Conservation (phyloP, 2,888 invertebrate species). For the Blastobasis adustella region DNA sequence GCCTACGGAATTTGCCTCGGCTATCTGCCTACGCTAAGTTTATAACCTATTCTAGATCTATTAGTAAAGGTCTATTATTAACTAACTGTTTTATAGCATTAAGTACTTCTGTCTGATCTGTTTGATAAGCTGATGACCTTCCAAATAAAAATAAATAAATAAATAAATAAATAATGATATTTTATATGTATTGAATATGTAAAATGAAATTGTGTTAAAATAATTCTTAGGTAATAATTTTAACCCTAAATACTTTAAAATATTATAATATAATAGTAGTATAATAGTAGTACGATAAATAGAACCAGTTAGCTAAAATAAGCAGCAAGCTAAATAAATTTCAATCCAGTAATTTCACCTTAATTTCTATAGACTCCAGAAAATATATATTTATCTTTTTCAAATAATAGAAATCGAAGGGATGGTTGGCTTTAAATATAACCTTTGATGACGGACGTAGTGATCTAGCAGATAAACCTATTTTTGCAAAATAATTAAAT, state of each 20-base stretch:
- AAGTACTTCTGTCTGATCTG: too few species aligned
- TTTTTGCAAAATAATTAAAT: neutral
- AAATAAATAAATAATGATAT: too few species aligned
- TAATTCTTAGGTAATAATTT: neutral
- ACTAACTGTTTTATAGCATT: too few species aligned
- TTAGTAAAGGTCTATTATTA: too few species aligned
- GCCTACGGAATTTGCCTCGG: too few species aligned
- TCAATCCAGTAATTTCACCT: neutral
- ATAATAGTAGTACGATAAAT: neutral
- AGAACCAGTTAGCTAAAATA: neutral
- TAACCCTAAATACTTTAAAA: neutral
- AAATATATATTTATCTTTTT: neutral
- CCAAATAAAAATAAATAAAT: too few species aligned
- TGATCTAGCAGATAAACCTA: too few species aligned
- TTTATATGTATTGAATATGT: too few species aligned
- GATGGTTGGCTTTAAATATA: slow-evolving; percentile 4
- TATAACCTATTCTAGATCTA: too few species aligned
- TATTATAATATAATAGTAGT: too few species aligned
- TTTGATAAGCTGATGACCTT: too few species aligned
- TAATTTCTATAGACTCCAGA: neutral
- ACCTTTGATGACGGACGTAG: neutral
- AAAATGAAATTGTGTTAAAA: neutral
- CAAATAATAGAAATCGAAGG: slow-evolving; percentile 6
- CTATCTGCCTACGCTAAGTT: too few species aligned
- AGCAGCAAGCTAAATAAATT: neutral